phyloP scores from a whole-genome alignment of 2,888 invertebrate genomes.

The Buathra laborator region DNA sequence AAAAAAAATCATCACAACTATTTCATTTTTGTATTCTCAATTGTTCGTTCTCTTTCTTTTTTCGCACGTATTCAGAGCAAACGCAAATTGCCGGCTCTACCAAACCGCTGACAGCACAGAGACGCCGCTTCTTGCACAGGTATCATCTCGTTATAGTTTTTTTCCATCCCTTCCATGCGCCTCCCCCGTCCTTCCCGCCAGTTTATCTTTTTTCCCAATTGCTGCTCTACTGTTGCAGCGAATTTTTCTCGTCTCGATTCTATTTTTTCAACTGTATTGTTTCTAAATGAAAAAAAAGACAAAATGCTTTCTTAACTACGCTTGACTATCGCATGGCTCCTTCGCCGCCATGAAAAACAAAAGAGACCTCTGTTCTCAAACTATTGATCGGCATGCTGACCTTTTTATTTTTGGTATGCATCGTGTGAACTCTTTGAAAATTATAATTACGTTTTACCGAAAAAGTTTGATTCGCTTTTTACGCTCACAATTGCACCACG shows the following conservation, averaged over 20 bases:
- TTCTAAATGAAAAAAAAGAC: background rate
- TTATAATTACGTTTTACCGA: constrained; percentile 4
- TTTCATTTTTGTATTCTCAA: constrained; percentile 67
- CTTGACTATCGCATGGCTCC: constrained; percentile 59
- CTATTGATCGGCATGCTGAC: constrained; percentile 31
- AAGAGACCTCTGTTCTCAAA: constrained; percentile 25
- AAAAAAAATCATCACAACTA: constrained; percentile 35
- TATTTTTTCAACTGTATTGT: background rate
- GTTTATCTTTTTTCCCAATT: constrained; percentile 10
- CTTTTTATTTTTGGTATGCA: constrained; percentile 27
- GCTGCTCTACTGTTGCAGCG: constrained; percentile 9
- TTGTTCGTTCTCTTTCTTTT: constrained; percentile 82
- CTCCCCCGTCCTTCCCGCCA: too few species aligned
- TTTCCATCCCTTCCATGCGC: constrained; percentile 56
- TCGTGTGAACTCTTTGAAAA: constrained; percentile 23
- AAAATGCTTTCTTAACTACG: constrained; percentile 19
- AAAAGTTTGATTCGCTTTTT: constrained; percentile 25
- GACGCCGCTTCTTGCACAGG: constrained; percentile 85
- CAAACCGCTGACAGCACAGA: constrained; percentile 85
- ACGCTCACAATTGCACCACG: constrained; percentile 29
- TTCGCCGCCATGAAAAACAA: constrained; percentile 27
- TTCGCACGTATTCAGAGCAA: constrained; percentile 85
- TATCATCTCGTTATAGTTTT: constrained; percentile 81
- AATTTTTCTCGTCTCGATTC: constrained; percentile 8
- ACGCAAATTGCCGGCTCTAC: constrained; percentile 85